These are phyloP conservation scores for Megamerina dolium DNA, from an alignment of 2,888 invertebrate genomes.

Conservation along the genomic window DNA sequence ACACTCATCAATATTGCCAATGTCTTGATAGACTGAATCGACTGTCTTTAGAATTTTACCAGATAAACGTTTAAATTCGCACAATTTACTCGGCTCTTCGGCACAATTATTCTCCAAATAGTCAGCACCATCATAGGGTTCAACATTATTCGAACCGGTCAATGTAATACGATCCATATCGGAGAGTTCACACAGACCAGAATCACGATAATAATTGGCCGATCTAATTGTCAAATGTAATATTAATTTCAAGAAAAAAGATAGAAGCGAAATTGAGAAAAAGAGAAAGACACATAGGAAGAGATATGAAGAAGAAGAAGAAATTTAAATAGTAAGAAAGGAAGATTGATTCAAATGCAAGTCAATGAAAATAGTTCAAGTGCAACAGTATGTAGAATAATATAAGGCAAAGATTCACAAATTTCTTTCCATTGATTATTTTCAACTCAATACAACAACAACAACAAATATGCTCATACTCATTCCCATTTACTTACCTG, in stretches of 20 bases:
- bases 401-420: too few species aligned
- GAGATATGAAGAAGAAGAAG: background rate
- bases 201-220: constrained; percentile 82
- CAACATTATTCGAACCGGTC: constrained; percentile 74
- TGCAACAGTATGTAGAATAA: too few species aligned
- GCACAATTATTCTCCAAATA: constrained; percentile 91
- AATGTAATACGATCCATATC: constrained; percentile 90
- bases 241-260: too few species aligned
- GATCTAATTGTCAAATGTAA: constrained; percentile 58
- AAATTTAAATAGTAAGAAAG: background rate
- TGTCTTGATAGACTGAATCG: constrained; percentile 87
- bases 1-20: constrained; percentile 80
- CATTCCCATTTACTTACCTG: constrained; percentile 84
- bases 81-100: constrained; percentile 87
- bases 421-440: too few species aligned
- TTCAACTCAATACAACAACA: too few species aligned
- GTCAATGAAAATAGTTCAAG: background rate
- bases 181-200: constrained; percentile 81
- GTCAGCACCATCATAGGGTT: constrained; percentile 64
- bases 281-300: background rate
- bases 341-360: background rate
- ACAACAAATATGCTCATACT: too few species aligned
- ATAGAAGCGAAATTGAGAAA: constrained; percentile 2
- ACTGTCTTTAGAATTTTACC: constrained; percentile 89
- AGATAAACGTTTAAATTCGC: constrained; percentile 85